Base-by-base conservation (phyloP, 2,797 vertebrate genomes). In the Melanotaenia parkinsoni region DNA sequence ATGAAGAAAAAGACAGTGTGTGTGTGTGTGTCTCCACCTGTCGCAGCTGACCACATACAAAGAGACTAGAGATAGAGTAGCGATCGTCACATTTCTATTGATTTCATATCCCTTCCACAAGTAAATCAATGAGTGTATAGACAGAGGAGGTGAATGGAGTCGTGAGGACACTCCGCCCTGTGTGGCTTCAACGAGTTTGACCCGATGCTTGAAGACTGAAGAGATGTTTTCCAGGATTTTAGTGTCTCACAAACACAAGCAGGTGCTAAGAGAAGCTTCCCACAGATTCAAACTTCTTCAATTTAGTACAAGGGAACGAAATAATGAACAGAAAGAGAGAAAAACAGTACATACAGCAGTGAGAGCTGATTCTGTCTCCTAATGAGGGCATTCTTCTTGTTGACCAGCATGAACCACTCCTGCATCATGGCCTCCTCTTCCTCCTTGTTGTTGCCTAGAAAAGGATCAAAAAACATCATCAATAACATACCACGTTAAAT, bases 381-480 rank as follows among this genome's bases (percentile, higher is more conserved):
- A 91, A 99, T 99, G 82, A 99, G 95, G 51, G 98, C 98, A 71
- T 99, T 99, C 95, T 99, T 99, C 95, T 99, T 99, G 90, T 99
- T 99, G 85, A 99, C 98, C 93, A 99, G 89, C 95, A 96, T 98
- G 94, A 99, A 99, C 98, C 98, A 99, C 86, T 99, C 98, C 91
- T 99, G 98, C 97, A 99, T 99, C 97, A 99, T 97, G 77, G 97
- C 92, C 91, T 99, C 98, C 89, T 99, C 98, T 88, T 99, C 97
- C 91, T 99, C 98, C 32, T 97, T 97, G 89, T 99, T 98, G 88
- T 96, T 96, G 69, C 97, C 98, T 99, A 83, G 22, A 93, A 66
- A 82, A 5, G 24, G 5, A 3, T 68, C 1, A 82, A 8, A 72
- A 78, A 68, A 22, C 7, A 10, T 56, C 7, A 5, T 56, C 45